Evolutionary conservation across 92 coral and sea anemone genomes (phyloP).

Genomic region (Parazoanthus darwini): DNA sequence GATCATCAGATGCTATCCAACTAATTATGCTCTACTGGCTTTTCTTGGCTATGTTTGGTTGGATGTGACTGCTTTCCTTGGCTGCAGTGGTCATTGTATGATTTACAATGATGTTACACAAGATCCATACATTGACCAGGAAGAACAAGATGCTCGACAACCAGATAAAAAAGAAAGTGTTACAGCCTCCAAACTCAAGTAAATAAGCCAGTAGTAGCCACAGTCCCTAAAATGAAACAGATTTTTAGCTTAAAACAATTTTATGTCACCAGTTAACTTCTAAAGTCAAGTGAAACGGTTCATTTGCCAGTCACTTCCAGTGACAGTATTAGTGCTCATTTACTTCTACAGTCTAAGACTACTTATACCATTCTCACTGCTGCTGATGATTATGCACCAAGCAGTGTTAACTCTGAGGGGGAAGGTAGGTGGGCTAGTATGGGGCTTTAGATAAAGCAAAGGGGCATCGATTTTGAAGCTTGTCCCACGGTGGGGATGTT

Average conservation of each 20-base stretch:
- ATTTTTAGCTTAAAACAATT: background rate
- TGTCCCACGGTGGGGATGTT: too few species aligned
- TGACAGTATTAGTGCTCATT: too few species aligned
- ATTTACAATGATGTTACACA: conserved; percentile 60
- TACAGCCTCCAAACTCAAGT: conserved; percentile 92
- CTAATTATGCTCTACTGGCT: background rate
- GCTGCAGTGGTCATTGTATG: conserved; percentile 26
- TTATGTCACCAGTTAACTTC: background rate
- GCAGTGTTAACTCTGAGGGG: too few species aligned
- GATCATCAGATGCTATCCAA: background rate
- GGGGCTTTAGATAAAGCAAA: too few species aligned
- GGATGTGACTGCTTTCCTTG: background rate
- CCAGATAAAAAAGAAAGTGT: conserved; percentile 85
- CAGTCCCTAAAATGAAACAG: conserved; percentile 62
- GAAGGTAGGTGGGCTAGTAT: too few species aligned
- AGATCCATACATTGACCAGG: conserved; percentile 79
- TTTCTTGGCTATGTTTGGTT: conserved; percentile 3
- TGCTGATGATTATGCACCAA: too few species aligned
- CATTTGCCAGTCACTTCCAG: too few species aligned
- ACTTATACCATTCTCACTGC: too few species aligned
- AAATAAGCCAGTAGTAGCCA: conserved; percentile 89
- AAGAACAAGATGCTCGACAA: conserved; percentile 81
- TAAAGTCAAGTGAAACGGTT: background rate
- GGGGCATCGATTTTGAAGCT: too few species aligned
- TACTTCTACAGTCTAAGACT: too few species aligned